phyloP scores from a whole-genome alignment of 2,888 invertebrate genomes.

The Acanthoscelides obtectus region DNA sequence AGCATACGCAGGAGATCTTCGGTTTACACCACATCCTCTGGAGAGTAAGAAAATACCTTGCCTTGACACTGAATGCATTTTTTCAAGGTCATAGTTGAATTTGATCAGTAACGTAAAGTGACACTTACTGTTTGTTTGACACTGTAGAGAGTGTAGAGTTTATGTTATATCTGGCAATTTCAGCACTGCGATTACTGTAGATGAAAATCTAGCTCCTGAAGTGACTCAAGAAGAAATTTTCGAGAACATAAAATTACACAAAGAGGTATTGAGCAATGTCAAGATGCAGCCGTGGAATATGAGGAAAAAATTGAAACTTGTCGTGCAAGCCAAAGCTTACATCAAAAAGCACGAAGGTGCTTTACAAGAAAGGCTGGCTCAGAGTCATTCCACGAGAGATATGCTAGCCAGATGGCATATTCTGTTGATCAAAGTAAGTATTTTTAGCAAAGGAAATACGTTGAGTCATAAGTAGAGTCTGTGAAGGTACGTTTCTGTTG shows the following conservation, averaged over 20 bases:
- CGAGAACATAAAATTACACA: constrained; percentile 85
- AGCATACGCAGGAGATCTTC: constrained; percentile 59
- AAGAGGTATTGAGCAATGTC: constrained; percentile 83
- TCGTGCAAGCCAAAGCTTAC: constrained; percentile 80
- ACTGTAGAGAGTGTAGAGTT: too few relatives aligned
- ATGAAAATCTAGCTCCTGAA: constrained; percentile 58
- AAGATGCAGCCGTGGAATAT: constrained; percentile 83
- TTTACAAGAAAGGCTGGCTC: constrained; percentile 82
- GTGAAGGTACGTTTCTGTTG: too few relatives aligned
- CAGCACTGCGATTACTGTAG: constrained; percentile 74
- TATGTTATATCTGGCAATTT: constrained; percentile 12
- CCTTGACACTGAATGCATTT: background rate
- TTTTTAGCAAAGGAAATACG: too few relatives aligned
- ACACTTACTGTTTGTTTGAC: too few relatives aligned
- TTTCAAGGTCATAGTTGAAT: background rate
- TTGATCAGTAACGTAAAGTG: too few relatives aligned
- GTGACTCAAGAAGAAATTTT: constrained; percentile 83
- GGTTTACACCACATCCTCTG: constrained; percentile 82
- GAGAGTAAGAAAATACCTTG: constrained; percentile 69
- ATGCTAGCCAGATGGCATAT: constrained; percentile 81
- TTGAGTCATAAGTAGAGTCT: too few relatives aligned
- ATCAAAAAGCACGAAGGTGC: constrained; percentile 87
- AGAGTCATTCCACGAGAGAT: constrained; percentile 80
- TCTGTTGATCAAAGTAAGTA: constrained; percentile 68
- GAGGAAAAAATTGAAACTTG: constrained; percentile 75